These are phyloP conservation scores for Nomada fabriciana DNA, from an alignment of 2,888 invertebrate genomes.

Conservation along the genomic window DNA sequence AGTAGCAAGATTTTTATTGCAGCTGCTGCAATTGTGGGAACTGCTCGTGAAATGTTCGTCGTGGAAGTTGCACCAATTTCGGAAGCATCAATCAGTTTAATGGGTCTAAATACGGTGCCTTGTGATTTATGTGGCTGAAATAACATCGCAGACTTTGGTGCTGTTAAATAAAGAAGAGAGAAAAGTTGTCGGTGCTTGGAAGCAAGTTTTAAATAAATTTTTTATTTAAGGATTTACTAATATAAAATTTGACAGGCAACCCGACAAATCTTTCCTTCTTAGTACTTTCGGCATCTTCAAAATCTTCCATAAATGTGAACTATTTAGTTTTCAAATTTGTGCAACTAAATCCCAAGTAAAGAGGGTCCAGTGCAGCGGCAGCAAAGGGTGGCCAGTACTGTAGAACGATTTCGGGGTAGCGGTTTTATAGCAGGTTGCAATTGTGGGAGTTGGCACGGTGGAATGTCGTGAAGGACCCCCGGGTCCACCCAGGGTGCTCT, in stretches of 20 bases:
- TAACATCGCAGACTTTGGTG: no score
- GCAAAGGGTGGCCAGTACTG: constrained; percentile 14
- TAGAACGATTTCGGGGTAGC: constrained; percentile 58
- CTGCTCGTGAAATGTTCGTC: not conserved
- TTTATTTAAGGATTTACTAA: no score
- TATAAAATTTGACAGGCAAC: no score
- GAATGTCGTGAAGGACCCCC: constrained; percentile 71
- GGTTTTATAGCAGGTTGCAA: constrained; percentile 58
- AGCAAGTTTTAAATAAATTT: no score
- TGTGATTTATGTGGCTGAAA: no score
- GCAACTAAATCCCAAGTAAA: not conserved
- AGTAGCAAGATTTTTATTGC: constrained; percentile 21
- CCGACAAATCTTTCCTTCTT: no score
- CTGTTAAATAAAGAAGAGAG: no score
- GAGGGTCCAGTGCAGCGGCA: not conserved
- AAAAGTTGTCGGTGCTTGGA: no score
- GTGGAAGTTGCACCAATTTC: not conserved
- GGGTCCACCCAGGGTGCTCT: constrained; percentile 68
- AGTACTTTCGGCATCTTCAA: no score
- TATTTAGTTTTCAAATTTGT: not conserved
- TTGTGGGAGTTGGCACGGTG: constrained; percentile 73
- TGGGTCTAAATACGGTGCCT: no score
- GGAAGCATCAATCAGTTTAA: constrained; percentile 12
- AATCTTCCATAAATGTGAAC: no score
- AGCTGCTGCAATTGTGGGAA: constrained; percentile 49